These are phyloP conservation scores for Himalopsyche japonica DNA, from an alignment of 2,888 invertebrate species.

Conservation along the genomic window DNA sequence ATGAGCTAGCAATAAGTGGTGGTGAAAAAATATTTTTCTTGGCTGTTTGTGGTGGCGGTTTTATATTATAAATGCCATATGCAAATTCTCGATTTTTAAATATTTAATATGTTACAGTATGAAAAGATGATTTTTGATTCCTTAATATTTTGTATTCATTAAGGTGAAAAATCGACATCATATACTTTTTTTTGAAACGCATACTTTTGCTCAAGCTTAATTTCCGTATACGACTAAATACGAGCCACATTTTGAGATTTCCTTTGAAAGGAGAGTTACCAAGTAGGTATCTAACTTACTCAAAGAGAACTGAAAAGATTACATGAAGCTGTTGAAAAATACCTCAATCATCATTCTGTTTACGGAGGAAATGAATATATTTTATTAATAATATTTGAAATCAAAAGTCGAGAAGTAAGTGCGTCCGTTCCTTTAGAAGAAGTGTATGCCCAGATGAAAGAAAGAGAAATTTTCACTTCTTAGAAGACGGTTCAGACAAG, in stretches of 20 bases:
- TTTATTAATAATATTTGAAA: conserved; percentile 14
- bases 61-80: too few species aligned
- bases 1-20: too few species aligned
- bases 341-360: conserved; percentile 15
- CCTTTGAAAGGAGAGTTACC: background rate
- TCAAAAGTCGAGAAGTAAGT: background rate
- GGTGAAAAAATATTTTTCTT: too few species aligned
- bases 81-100: too few species aligned
- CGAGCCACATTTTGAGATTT: background rate
- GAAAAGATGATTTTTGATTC: too few species aligned
- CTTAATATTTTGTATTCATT: too few species aligned
- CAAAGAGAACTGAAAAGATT: conserved; percentile 10
- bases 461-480: background rate
- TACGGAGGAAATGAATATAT: background rate
- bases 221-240: background rate
- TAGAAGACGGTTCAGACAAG: background rate
- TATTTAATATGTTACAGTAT: too few species aligned
- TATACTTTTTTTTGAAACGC: too few species aligned
- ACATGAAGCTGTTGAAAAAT: conserved; percentile 27
- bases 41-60: too few species aligned
- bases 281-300: background rate
- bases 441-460: conserved; percentile 12
- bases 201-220: too few species aligned
- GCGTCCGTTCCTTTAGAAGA: conserved; percentile 10
- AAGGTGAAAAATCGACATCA: too few species aligned